Percentiles rank a stretch among this genome's conserved stretches.
Evolutionary conservation across 1,140 invertebrate species (phyloP).

Genomic region (Atopsyche davidsoni): DNA sequence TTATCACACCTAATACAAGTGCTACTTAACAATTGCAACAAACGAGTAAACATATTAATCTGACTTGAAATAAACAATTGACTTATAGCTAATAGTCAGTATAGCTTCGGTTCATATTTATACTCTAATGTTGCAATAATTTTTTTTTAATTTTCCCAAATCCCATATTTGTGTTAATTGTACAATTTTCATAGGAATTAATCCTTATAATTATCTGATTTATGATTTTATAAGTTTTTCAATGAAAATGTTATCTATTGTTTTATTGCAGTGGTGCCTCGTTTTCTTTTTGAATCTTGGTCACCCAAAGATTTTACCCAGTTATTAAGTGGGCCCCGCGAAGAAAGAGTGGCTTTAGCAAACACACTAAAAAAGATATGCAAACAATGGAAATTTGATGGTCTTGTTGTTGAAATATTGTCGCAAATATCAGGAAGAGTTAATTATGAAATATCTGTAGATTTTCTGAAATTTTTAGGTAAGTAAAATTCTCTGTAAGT

Average conservation of each 20-base stretch:
- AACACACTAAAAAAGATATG: slow-evolving; percentile 55
- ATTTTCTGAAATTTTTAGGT: slow-evolving; percentile 59
- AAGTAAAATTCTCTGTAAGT: slow-evolving; percentile 20
- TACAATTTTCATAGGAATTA: too few species aligned
- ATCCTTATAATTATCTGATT: too few species aligned
- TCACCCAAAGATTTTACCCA: slow-evolving; percentile 55
- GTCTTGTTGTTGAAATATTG: slow-evolving; percentile 84
- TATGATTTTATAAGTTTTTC: slow-evolving; percentile 5
- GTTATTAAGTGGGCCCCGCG: slow-evolving; percentile 21
- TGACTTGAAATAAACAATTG: too few species aligned
- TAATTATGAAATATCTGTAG: slow-evolving; percentile 55
- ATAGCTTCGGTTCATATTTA: too few species aligned
- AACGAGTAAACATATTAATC: too few species aligned
- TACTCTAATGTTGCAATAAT: too few species aligned
- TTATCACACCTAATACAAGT: too few species aligned
- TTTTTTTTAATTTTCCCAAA: too few species aligned
- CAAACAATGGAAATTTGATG: slow-evolving; percentile 70
- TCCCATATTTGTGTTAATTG: too few species aligned
- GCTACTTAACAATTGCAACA: too few species aligned
- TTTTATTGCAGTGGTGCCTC: slow-evolving; percentile 63
- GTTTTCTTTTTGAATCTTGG: slow-evolving; percentile 84
- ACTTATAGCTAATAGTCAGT: too few species aligned
- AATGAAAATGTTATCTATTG: background rate
- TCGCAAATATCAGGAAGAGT: slow-evolving; percentile 68
- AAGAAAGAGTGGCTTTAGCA: slow-evolving; percentile 53